Evolutionary conservation across 2,113 vertebrate genomes (phyloP).

Genomic region (Gambusia affinis): DNA sequence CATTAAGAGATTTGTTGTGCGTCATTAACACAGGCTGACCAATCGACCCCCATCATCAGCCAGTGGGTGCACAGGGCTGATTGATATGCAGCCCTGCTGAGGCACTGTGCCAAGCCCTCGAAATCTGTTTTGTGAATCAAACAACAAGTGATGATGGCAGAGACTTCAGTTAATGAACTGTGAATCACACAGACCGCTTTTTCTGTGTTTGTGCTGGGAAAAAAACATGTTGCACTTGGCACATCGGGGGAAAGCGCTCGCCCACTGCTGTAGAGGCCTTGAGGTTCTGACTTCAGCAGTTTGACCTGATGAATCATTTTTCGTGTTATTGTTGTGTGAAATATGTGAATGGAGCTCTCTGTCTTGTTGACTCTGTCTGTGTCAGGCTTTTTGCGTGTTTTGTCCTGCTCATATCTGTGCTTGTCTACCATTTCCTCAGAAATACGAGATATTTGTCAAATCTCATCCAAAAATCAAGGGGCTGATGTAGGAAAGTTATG

Average conservation of each 20-base stretch:
- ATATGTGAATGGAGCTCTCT: conserved; percentile 26
- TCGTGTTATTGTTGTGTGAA: conserved; percentile 12
- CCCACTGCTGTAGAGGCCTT: conserved; percentile 10
- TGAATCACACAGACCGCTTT: conserved; percentile 2
- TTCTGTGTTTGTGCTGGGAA: not conserved
- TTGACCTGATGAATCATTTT: conserved; percentile 25
- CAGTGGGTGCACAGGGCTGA: conserved; percentile 1
- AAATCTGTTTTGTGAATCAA: conserved; percentile 20
- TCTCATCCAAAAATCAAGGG: not conserved
- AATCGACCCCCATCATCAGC: conserved; percentile 21
- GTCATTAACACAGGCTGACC: conserved; percentile 47
- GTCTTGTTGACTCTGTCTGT: conserved; percentile 4
- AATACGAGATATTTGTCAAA: conserved; percentile 3
- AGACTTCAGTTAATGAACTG: not conserved
- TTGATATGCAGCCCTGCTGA: conserved; percentile 2
- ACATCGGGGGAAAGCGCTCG: not conserved
- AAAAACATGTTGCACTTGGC: conserved; percentile 15
- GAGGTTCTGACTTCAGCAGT: conserved; percentile 9
- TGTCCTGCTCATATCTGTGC: not conserved
- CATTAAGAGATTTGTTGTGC: conserved; percentile 54
- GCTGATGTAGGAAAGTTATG: not conserved
- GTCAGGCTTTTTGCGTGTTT: not conserved
- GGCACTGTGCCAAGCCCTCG: not conserved
- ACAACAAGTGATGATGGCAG: not conserved
- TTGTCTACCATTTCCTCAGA: not conserved